Base-by-base conservation (phyloP, 2,797 vertebrate genomes). In the Platyrinchus mystaceus region DNA sequence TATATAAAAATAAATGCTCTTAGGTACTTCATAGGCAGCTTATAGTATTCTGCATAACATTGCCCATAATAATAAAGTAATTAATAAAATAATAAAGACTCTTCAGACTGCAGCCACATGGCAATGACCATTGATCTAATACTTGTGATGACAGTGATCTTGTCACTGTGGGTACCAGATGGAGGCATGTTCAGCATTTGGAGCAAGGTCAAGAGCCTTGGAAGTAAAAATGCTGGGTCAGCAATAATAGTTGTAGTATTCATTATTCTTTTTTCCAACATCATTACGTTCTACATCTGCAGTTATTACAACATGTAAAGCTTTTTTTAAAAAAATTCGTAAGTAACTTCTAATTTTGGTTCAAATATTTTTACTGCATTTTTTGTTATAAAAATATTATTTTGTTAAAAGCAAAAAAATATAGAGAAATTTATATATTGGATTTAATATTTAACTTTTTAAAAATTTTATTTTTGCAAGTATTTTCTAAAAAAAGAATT, bases 201-300 rank as follows among this genome's bases (percentile, higher is more conserved):
- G 28, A 84, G 26, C 52, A 70, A 84, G 63, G 44, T 94, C 84
- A 92, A 41, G 22, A 68, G 20, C 55, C 67, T 50, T 79, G 26
- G 18, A 46, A 76, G 43, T 23, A 30, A 87, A 88, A 89, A 55
- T 59, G 23, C 4, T 46, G 36, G 67, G 44, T 92, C 55, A 90
- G 47, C 89, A 89, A 50, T 66, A 93, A 44, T 13, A 81, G 10
- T 20, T 68, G 24, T 37, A 34, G 13, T 28, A 55, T 74, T 80
- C 28, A 32, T 66, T 78, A 20, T 30, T 22, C 13, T 50, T 53
- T 87, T 84, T 79, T 59, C 82, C 39, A 67, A 26, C 32, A 82
- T 82, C 37, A 76, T 82, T 90, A 73, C 2, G 6, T 34, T 73
- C 20, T 43, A 64, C 7, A 39, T 43, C 37, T 50, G 50, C 30